Evolutionary conservation across 1,140 invertebrate genomes (phyloP), one percentile per base, ranked within the genome.

Genomic region (Achroia grisella): DNA sequence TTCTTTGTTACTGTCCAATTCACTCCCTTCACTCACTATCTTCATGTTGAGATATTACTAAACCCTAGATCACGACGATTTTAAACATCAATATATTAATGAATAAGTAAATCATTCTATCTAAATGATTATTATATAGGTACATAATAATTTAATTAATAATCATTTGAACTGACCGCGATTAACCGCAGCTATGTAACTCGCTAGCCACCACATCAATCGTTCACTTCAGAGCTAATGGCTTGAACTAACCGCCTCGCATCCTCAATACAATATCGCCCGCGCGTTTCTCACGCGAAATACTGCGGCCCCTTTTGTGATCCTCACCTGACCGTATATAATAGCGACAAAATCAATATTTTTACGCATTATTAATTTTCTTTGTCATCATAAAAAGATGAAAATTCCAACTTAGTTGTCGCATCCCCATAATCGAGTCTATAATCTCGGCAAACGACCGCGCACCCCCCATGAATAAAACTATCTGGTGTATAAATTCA

Each of bases 401-500:
- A n/a, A 37, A 37, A 10, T 15, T 15, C 10, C 6, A 13, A 10
- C 32, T 17, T 43, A 43, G 11, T 35, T 23, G 4, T 29, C 27
- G 15, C 33, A 34, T 13, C 6, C 33, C 13, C 33, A 13, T 34
- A 41, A 46, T 39, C 44, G 13, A 36, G n/a, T 35, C 28, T 55
- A 48, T 62, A 75, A 78, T 78, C 74, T 71, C 43, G 27, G 43
- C 44, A 32, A 23, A 23, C 17, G 17, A 23, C 17, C 17, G 31
- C 61, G 54, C 58, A 63, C 73, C 73, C 35, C 69, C 76, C 67
- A 68, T 71, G 74, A 80, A 81, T 79, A 76, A 82, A 81, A 82
- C 76, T 82, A 81, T 73, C 75, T 72, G 69, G 63, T 82, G 73
- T 85, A 85, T 85, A 82, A 85, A 85, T 85, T 85, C 81, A 85